These are phyloP conservation scores for Caenorhabditis sp. DNA, from an alignment of 2,888 invertebrate genomes.

Conservation along the genomic window DNA sequence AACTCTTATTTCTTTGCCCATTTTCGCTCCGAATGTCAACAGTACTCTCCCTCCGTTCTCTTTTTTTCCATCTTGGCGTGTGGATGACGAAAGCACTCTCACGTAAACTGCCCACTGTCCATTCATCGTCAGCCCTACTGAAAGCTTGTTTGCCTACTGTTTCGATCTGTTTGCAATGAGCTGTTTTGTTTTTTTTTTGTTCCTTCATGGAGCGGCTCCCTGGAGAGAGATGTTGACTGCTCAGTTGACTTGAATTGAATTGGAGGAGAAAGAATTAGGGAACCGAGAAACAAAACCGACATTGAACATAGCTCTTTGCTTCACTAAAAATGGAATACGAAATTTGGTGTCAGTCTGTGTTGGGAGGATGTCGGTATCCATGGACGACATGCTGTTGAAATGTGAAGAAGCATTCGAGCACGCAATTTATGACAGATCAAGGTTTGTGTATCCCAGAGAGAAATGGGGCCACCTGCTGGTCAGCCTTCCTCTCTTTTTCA, in stretches of 20 bases:
- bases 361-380: constrained; percentile 14
- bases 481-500: constrained; percentile 39
- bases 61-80: constrained; percentile 19
- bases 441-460: constrained; percentile 32
- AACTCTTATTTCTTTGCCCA: constrained; percentile 53
- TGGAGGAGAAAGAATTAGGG: not conserved
- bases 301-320: constrained; percentile 17
- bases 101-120: constrained; percentile 63
- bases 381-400: constrained; percentile 9
- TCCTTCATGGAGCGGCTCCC: constrained; percentile 30
- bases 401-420: constrained; percentile 13
- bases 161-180: constrained; percentile 62
- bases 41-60: constrained; percentile 28
- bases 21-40: constrained; percentile 55
- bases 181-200: constrained; percentile 53
- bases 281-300: constrained; percentile 8
- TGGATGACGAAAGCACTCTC: constrained; percentile 62
- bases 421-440: constrained; percentile 43
- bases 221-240: constrained; percentile 24
- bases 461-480: constrained; percentile 56
- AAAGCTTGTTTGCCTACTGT: constrained; percentile 58
- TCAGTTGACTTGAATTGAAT: constrained; percentile 26
- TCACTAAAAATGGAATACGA: constrained; percentile 28
- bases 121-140: constrained; percentile 25
- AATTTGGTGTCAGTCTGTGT: constrained; percentile 23